phyloP scores from a whole-genome alignment of 2,113 vertebrate species.

The Grus americana region DNA sequence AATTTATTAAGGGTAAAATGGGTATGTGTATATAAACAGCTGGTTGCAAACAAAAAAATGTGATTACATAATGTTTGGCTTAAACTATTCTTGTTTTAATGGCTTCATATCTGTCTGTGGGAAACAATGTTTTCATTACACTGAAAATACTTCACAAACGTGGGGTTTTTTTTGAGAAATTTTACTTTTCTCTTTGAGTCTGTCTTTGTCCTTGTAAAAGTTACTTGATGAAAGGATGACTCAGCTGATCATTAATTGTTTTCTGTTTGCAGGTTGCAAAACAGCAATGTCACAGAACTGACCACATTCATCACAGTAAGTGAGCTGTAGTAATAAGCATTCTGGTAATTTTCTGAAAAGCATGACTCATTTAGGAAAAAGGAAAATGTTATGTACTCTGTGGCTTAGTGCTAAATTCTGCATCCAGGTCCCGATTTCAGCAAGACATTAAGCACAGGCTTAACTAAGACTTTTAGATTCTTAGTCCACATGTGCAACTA shows the following conservation, averaged over 20 bases:
- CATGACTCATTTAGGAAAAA: not conserved
- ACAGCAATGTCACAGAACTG: slow-evolving; percentile 81
- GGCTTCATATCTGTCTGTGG: not conserved
- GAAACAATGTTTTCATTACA: not conserved
- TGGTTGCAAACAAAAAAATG: not conserved
- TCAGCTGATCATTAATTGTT: slow-evolving; percentile 61
- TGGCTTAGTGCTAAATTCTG: not conserved
- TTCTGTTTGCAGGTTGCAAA: slow-evolving; percentile 78
- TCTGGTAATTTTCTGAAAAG: not conserved
- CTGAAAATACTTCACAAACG: not conserved
- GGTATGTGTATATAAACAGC: not conserved
- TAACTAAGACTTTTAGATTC: not conserved
- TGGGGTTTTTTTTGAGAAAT: not conserved
- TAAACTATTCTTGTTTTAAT: not conserved
- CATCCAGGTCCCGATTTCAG: not conserved
- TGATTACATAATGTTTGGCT: not conserved
- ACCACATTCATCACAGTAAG: slow-evolving; percentile 78
- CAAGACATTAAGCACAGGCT: not conserved
- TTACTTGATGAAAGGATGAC: not conserved
- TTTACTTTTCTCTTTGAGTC: not conserved
- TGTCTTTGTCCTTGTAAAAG: not conserved
- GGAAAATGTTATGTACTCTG: not conserved
- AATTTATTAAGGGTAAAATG: not conserved
- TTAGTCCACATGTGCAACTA: not conserved
- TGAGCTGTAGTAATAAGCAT: slow-evolving; percentile 8